A percentile compares a stretch with the other conserved stretches of the same genome.
These are phyloP conservation scores for Lacerta viridis DNA, from an alignment of 2,797 vertebrate species.

Conservation along the genomic window DNA sequence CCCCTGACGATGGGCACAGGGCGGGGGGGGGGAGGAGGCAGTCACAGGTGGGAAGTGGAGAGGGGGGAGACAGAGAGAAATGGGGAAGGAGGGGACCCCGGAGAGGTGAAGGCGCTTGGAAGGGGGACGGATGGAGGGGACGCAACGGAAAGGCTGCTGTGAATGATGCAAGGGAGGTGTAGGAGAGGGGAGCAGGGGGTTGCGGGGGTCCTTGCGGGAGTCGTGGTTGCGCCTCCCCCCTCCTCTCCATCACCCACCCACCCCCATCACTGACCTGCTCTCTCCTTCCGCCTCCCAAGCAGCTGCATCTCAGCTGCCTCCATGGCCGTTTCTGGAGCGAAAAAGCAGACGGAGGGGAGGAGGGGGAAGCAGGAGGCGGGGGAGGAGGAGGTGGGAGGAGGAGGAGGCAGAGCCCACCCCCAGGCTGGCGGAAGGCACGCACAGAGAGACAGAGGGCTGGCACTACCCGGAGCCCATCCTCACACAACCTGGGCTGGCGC, in stretches of 20 bases:
- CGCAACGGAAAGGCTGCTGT: neutral
- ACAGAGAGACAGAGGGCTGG: neutral
- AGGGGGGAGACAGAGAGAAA: no score
- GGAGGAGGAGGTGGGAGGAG: neutral
- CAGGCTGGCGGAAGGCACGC: neutral
- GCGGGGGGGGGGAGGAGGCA: neutral
- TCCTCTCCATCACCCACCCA: neutral
- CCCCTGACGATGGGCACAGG: neutral
- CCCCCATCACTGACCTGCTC: conserved; percentile 12
- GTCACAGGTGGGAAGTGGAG: neutral
- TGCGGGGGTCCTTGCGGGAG: conserved; percentile 38
- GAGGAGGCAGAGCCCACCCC: neutral
- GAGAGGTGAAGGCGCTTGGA: neutral
- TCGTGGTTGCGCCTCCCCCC: no score
- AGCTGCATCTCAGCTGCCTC: conserved; percentile 23
- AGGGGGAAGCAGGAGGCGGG: neutral
- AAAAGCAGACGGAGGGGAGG: neutral
- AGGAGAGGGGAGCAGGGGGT: neutral
- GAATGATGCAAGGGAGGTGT: neutral
- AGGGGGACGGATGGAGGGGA: neutral
- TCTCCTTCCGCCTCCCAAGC: neutral
- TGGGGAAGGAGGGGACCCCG: neutral
- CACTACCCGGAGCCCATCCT: neutral
- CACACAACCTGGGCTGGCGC: neutral
- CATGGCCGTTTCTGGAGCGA: conserved; percentile 6